Percentiles rank a stretch among this genome's conserved stretches.
Conservation (phyloP, 2,888 invertebrate genomes). For the Ennomos erosarius region DNA sequence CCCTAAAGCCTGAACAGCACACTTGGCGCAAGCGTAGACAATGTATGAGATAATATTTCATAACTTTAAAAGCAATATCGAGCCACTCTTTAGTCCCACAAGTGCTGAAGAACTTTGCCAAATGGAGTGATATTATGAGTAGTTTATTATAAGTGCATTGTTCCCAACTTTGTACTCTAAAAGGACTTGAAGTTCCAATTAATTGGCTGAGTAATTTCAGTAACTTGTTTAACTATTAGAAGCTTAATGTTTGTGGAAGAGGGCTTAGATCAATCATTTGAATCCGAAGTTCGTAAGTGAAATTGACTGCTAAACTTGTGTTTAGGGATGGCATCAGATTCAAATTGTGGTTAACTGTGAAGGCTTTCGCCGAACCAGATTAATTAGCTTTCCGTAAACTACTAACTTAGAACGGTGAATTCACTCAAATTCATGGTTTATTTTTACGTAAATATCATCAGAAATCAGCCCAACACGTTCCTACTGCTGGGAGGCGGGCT, state of each 20-base stretch:
- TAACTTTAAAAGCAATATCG: slow-evolving; percentile 71
- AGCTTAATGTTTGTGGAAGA: slow-evolving; percentile 38
- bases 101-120: slow-evolving; percentile 50
- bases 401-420: no score
- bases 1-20: slow-evolving; percentile 52
- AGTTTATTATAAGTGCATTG: slow-evolving; percentile 49
- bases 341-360: not conserved
- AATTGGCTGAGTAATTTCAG: slow-evolving; percentile 44
- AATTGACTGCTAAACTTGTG: slow-evolving; percentile 33
- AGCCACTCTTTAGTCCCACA: slow-evolving; percentile 52
- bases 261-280: slow-evolving; percentile 39
- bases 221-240: slow-evolving; percentile 42
- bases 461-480: no score
- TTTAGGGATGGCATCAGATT: slow-evolving; percentile 9
- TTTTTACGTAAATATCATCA: no score
- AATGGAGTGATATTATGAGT: slow-evolving; percentile 49
- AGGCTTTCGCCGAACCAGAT: no score
- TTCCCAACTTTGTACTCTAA: slow-evolving; percentile 36
- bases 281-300: slow-evolving; percentile 20
- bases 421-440: no score
- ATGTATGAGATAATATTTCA: slow-evolving; percentile 73
- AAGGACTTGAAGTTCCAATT: slow-evolving; percentile 40
- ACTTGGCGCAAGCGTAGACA: slow-evolving; percentile 64
- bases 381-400: no score
- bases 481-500: no score